Evolutionary conservation across 2,113 vertebrate species (phyloP).

Genomic region (Chionis minor): DNA sequence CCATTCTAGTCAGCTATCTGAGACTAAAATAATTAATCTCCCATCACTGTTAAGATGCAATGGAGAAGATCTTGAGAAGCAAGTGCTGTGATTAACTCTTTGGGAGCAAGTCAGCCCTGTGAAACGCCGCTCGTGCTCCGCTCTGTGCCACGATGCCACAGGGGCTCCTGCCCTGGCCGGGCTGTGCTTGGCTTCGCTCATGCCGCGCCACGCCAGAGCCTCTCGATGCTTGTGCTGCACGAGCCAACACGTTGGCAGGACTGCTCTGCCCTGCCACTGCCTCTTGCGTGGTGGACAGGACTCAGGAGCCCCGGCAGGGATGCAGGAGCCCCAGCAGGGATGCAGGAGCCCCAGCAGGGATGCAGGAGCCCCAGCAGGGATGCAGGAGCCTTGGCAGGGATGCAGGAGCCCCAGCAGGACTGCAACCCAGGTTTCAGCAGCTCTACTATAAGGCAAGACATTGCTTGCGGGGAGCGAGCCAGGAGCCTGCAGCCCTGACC

Average conservation of each 20-base stretch:
- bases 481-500: neutral
- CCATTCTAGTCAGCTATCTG: constrained; percentile 38
- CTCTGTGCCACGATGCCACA: neutral
- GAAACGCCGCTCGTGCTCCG: fast-evolving
- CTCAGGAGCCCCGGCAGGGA: neutral
- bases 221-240: fast-evolving
- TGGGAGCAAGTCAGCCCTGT: neutral
- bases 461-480: neutral
- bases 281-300: neutral
- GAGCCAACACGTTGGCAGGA: neutral
- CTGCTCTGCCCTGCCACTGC: neutral
- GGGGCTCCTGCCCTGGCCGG: neutral
- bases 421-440: neutral
- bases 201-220: fast-evolving
- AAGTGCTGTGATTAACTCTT: neutral
- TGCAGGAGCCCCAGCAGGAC: neutral
- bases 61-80: neutral
- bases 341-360: neutral
- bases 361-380: neutral
- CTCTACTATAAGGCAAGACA: fast-evolving
- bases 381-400: neutral
- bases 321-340: neutral
- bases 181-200: neutral
- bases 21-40: constrained; percentile 54
- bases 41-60: constrained; percentile 43